phyloP scores from a whole-genome alignment of 2,888 invertebrate genomes.

The Cosmia pyralina region DNA sequence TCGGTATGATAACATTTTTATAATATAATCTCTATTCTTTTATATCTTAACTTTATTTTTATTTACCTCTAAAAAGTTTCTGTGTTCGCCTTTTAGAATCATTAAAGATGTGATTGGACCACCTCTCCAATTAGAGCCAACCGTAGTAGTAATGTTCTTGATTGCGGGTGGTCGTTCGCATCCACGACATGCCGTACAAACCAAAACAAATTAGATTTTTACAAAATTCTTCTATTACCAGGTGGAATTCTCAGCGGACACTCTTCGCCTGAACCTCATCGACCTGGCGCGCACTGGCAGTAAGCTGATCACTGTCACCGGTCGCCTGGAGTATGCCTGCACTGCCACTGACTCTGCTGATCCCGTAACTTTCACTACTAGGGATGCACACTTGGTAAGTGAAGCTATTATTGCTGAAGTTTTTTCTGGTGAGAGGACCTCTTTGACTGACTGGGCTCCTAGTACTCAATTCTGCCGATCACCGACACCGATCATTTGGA shows the following conservation, averaged over 20 bases:
- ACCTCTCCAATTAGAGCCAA: too few species aligned
- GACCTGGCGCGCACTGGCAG: conserved; percentile 96
- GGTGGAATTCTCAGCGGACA: conserved; percentile 98
- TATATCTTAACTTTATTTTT: too few species aligned
- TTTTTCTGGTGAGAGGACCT: not conserved
- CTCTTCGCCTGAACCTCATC: conserved; percentile 95
- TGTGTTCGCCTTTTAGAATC: too few species aligned
- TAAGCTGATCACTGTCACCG: conserved; percentile 94
- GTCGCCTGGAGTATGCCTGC: conserved; percentile 96
- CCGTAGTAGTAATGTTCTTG: too few species aligned
- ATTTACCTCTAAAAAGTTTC: too few species aligned
- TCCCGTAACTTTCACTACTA: conserved; percentile 97
- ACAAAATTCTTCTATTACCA: conserved; percentile 74
- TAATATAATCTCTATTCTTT: too few species aligned
- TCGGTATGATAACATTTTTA: not conserved
- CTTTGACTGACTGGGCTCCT: not conserved
- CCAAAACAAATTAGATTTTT: too few species aligned
- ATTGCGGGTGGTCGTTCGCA: too few species aligned
- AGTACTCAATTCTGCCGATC: conserved; percentile 86
- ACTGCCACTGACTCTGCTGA: conserved; percentile 96
- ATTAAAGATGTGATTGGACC: too few species aligned
- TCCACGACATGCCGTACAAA: too few species aligned
- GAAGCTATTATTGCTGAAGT: not conserved
- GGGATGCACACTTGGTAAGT: conserved; percentile 97
- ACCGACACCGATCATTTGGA: conserved; percentile 95